These are phyloP conservation scores for Gastrophryne carolinensis DNA, from an alignment of 2,797 vertebrate genomes.

Conservation along the genomic window DNA sequence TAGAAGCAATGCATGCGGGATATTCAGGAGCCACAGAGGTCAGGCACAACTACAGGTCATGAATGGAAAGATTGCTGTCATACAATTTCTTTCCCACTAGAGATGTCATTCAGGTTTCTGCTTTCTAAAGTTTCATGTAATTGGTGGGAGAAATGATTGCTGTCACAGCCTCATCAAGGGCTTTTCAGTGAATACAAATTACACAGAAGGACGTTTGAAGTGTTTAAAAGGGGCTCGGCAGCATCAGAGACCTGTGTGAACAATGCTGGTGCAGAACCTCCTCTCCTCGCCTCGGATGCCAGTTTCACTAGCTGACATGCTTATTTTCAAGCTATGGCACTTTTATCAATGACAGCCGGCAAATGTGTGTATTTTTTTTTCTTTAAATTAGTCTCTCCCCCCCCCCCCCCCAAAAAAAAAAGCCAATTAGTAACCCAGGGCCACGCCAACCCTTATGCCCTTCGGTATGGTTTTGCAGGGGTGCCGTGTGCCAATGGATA, in stretches of 20 bases:
- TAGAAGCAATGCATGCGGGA: not conserved
- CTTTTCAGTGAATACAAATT: slow-evolving; percentile 54
- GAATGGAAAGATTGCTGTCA: not conserved
- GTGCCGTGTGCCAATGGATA: no score
- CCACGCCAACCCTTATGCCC: no score
- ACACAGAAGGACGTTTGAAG: slow-evolving; percentile 36
- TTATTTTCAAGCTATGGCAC: no score
- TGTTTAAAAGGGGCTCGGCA: not conserved
- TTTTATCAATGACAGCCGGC: no score
- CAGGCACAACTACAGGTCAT: not conserved
- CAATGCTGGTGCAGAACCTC: no score
- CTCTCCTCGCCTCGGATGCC: no score
- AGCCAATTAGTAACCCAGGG: no score
- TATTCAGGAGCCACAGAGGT: not conserved
- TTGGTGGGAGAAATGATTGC: slow-evolving; percentile 12
- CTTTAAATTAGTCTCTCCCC: no score
- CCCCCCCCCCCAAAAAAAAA: no score
- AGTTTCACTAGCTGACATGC: no score
- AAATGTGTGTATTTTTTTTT: no score
- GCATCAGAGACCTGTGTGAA: not conserved
- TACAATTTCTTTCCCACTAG: not conserved
- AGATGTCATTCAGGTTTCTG: not conserved
- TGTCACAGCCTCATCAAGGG: slow-evolving; percentile 4
- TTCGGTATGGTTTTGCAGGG: no score
- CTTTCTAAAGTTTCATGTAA: slow-evolving; percentile 37